A percentile compares a stretch with the other conserved stretches of the same genome.
phyloP scores from a whole-genome alignment of 2,113 vertebrate genomes.

The Cynopterus brachyotis region DNA sequence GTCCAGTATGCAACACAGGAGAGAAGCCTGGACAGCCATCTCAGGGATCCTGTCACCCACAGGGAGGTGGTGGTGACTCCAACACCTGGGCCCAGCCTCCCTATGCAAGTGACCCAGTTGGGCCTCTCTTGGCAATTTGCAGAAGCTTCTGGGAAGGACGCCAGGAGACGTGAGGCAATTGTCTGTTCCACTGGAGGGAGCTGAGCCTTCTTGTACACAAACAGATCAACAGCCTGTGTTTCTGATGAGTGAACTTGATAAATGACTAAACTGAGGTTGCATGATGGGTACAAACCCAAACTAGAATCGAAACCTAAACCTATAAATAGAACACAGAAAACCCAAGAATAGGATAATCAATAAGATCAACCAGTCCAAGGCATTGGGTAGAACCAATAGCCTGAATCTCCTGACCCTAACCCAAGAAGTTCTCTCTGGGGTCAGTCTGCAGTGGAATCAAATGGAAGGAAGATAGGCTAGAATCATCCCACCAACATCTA shows the following conservation, averaged over 20 bases:
- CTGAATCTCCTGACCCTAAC: neutral
- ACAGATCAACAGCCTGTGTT: neutral
- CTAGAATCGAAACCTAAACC: neutral
- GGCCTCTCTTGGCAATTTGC: slow-evolving; percentile 86
- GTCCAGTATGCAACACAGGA: neutral
- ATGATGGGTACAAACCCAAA: neutral
- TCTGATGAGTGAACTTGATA: neutral
- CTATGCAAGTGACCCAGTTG: slow-evolving; percentile 89
- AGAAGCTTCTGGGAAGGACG: slow-evolving; percentile 90
- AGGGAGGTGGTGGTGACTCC: neutral
- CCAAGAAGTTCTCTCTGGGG: neutral
- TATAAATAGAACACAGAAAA: neutral
- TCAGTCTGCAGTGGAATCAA: neutral
- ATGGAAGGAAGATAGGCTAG: neutral
- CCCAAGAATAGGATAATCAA: neutral
- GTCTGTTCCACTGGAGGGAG: slow-evolving; percentile 65
- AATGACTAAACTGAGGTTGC: neutral
- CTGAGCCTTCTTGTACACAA: neutral
- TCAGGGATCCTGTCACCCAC: neutral
- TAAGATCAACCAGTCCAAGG: neutral
- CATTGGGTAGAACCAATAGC: neutral
- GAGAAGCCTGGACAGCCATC: neutral
- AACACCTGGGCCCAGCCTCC: slow-evolving; percentile 84
- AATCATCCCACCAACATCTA: no score
- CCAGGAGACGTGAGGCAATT: slow-evolving; percentile 88